Base-by-base conservation (phyloP, 2,797 vertebrate genomes). In the Notoglanidium macrostoma region DNA sequence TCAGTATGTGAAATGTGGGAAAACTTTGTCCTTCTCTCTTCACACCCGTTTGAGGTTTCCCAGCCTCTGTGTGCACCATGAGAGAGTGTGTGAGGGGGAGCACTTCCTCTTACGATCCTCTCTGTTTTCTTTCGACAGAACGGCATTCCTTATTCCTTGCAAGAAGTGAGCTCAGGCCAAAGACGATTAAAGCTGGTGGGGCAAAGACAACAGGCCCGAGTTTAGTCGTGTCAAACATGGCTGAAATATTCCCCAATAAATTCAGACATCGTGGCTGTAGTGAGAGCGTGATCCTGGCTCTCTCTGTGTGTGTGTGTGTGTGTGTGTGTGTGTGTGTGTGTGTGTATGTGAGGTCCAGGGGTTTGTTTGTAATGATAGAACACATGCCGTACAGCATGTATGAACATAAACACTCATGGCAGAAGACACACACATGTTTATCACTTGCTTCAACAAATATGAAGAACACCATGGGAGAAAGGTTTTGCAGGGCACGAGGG, bases 111-210 rank as follows among this genome's bases (percentile, higher is more conserved):
- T 93, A 94, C 95, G 96, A 98, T 97, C 96, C 96, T 98, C 97
- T 97, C 97, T 98, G 97, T 98, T 98, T 99, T 98, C 97, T 98
- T 99, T 99, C 96, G 96, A 97, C 95, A 97, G 97, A 97, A 98
- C 98, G 97, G 97, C 98, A 99, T 98, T 99, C 98, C 97, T 95
- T 97, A 97, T 97, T 97, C 97, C 96, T 96, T 96, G 96, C 97
- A 98, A 97, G 98, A 99, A 98, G 96, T 98, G 97, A 96, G 97
- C 93, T 93, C 86, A 92, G 92, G 96, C 97, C 98, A 98, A 95
- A 96, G 96, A 96, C 98, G 97, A 99, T 98, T 97, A 97, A 97
- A 98, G 96, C 97, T 96, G 93, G 57, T 0, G 55, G 21, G 96
- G 95, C 97, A 97, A 97, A 96, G 96, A 96, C 95, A 88, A 85